These are phyloP conservation scores for Drosophila dunni DNA, from an alignment of 1,140 invertebrate genomes.

Conservation along the genomic window DNA sequence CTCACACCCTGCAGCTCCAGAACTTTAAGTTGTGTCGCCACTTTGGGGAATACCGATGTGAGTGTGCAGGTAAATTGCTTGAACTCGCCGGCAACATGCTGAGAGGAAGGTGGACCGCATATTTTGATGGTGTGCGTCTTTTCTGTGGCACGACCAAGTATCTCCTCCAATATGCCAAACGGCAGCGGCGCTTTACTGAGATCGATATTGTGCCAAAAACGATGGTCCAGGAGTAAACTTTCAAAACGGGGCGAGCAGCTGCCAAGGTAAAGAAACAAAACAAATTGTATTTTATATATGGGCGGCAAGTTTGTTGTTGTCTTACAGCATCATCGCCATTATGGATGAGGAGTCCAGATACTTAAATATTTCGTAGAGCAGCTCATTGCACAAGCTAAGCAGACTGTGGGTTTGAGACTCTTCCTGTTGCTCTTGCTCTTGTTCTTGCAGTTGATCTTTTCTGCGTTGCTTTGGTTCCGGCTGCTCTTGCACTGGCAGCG, in stretches of 20 bases:
- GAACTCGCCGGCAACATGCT: conserved; percentile 73
- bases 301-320: neutral
- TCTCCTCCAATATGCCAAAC: conserved; percentile 84
- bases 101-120: conserved; percentile 72
- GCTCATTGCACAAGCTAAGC: conserved; percentile 85
- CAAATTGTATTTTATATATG: neutral
- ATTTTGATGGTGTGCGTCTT: conserved; percentile 85
- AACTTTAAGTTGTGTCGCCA: conserved; percentile 82
- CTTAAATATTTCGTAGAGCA: conserved; percentile 86
- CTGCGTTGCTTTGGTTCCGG: conserved; percentile 55
- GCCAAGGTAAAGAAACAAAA: conserved; percentile 33
- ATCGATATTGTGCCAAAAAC: conserved; percentile 86
- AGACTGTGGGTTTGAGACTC: conserved; percentile 27
- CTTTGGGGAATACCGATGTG: conserved; percentile 72
- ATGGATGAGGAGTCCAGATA: conserved; percentile 85
- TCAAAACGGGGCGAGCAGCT: conserved; percentile 85
- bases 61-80: conserved; percentile 71
- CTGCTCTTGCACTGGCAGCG: conserved; percentile 17
- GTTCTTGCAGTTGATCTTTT: conserved; percentile 31
- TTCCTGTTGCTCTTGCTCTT: conserved; percentile 3
- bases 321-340: conserved; percentile 85
- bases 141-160: conserved; percentile 84
- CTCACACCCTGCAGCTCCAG: conserved; percentile 86
- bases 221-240: conserved; percentile 85
- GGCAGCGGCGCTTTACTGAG: conserved; percentile 82